Conservation (phyloP, 2,888 invertebrate genomes). For the Eupithecia tripunctaria region DNA sequence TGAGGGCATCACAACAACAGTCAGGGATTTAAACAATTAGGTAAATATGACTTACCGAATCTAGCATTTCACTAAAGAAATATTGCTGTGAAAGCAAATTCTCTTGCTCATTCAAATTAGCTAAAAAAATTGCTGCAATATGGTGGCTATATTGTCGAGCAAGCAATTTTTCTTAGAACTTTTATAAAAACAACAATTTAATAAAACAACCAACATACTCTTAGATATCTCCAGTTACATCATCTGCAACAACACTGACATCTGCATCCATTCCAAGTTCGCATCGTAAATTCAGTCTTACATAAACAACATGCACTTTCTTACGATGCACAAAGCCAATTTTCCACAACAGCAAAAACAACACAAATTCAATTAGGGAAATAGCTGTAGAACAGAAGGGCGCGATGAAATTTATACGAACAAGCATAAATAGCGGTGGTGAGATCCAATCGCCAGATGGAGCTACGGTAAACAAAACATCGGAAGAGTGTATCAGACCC, state of each 20-base stretch:
- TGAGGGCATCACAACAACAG: neutral
- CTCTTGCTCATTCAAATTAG: neutral
- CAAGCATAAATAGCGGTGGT: conserved; percentile 65
- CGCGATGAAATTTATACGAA: conserved; percentile 65
- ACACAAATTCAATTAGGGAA: conserved; percentile 81
- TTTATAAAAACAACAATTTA: neutral
- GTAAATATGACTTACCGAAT: neutral
- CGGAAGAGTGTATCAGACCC: conserved; percentile 32
- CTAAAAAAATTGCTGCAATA: neutral
- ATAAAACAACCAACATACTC: neutral
- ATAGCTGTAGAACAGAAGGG: conserved; percentile 69
- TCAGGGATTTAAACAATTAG: neutral
- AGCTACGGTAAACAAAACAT: conserved; percentile 53
- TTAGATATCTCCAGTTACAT: conserved; percentile 8
- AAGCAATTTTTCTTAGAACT: neutral
- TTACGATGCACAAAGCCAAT: conserved; percentile 79
- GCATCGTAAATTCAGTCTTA: conserved; percentile 56
- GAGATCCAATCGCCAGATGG: conserved; percentile 71
- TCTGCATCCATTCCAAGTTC: conserved; percentile 54
- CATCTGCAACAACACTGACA: conserved; percentile 49
- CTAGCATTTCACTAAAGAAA: neutral
- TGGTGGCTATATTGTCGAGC: too few relatives aligned
- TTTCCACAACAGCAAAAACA: conserved; percentile 77
- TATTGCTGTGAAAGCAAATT: neutral
- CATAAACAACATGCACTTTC: conserved; percentile 70